Conservation (phyloP, 2,888 invertebrate species). For the Omphaloscelis lunosa region DNA sequence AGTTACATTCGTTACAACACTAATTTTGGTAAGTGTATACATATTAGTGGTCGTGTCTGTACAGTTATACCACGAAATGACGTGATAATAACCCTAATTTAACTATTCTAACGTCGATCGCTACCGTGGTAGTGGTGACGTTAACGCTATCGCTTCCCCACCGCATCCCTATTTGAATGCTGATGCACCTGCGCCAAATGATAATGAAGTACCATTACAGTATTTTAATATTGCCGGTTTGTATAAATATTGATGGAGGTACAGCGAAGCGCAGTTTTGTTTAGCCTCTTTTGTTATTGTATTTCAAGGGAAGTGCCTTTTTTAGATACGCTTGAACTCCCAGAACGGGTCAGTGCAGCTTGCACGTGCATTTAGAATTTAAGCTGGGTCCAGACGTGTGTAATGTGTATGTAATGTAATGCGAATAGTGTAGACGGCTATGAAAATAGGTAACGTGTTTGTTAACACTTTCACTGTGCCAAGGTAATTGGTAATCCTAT, state of each 20-base stretch:
- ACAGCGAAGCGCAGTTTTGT: not conserved
- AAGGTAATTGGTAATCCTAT: too few relatives aligned
- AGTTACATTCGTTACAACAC: not conserved
- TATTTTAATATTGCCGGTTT: slow-evolving; percentile 62
- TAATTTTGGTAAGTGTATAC: not conserved
- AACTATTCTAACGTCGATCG: not conserved
- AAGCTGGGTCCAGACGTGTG: too few relatives aligned
- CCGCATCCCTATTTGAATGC: slow-evolving; percentile 68
- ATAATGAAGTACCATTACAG: slow-evolving; percentile 68
- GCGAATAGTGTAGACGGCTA: too few relatives aligned
- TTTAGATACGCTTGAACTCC: not conserved
- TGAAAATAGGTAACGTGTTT: not conserved
- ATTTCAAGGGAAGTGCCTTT: not conserved
- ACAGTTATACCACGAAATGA: not conserved
- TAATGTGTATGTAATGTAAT: too few relatives aligned
- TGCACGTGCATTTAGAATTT: not conserved
- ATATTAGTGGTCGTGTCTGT: not conserved
- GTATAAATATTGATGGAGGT: slow-evolving; percentile 32
- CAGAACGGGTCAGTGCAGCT: not conserved
- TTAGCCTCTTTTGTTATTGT: not conserved
- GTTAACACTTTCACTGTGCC: too few relatives aligned
- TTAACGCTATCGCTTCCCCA: slow-evolving; percentile 60
- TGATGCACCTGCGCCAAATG: slow-evolving; percentile 70
- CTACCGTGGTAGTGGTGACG: slow-evolving; percentile 52
- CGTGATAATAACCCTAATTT: not conserved